These are phyloP conservation scores for Cephus pulcher DNA, from an alignment of 2,888 invertebrate genomes.

Conservation along the genomic window DNA sequence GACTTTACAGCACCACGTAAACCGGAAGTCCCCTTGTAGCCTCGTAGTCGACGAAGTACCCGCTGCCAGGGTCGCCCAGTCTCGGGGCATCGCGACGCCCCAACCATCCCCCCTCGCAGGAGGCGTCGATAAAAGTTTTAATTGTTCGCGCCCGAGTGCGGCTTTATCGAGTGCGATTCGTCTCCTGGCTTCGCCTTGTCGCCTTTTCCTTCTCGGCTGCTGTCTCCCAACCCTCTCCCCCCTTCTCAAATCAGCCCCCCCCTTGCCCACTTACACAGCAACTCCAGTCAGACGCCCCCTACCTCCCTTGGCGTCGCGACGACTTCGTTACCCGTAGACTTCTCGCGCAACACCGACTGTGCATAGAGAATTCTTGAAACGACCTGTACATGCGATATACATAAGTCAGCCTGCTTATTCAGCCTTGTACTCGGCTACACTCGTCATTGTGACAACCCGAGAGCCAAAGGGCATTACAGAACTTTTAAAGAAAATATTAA, in stretches of 20 bases:
- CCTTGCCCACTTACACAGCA: neutral
- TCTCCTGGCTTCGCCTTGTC: neutral
- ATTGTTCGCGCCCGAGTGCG: conserved; percentile 42
- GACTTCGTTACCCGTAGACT: too few species aligned
- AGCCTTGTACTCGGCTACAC: too few species aligned
- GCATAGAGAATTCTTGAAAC: too few species aligned
- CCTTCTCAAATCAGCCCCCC: neutral
- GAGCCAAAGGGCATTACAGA: conserved; percentile 23
- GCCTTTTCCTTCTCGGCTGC: too few species aligned
- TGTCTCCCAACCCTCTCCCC: too few species aligned
- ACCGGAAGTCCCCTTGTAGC: conserved; percentile 44
- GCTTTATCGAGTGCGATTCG: conserved; percentile 26
- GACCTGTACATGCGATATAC: too few species aligned
- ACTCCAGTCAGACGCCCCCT: too few species aligned
- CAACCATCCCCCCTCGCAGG: conserved; percentile 11
- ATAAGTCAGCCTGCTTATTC: too few species aligned
- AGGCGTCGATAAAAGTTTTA: conserved; percentile 59
- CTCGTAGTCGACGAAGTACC: conserved; percentile 3
- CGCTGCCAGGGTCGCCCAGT: conserved; percentile 29
- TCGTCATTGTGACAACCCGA: too few species aligned
- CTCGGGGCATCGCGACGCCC: conserved; percentile 11
- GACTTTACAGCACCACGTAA: conserved; percentile 54
- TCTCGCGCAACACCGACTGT: too few species aligned
- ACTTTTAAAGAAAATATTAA: conserved; percentile 47
- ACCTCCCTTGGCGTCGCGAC: too few species aligned